Base-by-base conservation (phyloP, 2,888 invertebrate genomes). In the Rutpela maculata region DNA sequence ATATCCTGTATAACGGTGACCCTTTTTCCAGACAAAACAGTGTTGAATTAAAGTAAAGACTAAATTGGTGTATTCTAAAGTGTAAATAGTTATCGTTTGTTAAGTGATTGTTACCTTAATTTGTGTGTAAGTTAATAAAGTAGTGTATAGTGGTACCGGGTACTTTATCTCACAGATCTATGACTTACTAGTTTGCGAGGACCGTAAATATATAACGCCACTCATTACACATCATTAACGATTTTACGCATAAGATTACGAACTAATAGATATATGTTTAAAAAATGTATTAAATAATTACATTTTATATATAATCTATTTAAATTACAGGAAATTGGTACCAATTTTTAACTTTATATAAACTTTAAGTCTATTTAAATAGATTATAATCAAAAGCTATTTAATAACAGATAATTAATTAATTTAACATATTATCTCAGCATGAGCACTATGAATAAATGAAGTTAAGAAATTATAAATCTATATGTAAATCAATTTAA, bases 331-430 rank as follows among this genome's bases (percentile, higher is more conserved):
- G 65, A 38, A 60, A 18, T 38, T 65, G 31, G 65, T 43, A 31
- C 65, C 43, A 19, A 65, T 43, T 65, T 43, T 18, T 65, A 43
- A 65, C 43, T 65, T 43, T 65, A 65, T 43, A 65, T 50, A 15
- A 11, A 22, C 43, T 43, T 65, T 12, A 65, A 65, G 19, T 65
- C 19, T 22, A 65, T 65, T 65, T 65, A 65, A 65, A 65, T 65
- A 65, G 65, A 65, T 65, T 19, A 65, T 65, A 65, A 65, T 65
- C 65, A 65, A 43, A 43, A 7, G 65, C 10, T 15, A 43, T 22
- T 50, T 18, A 43, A 38, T 65, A 65, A 65, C 43, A 65, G 31
- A 31, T 31, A 65, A 65, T 65, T 65, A 65, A 43, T 65, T 65
- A 38, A 31, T 65, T 65, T 65, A 65, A 65, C 65, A 43, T 65